Evolutionary conservation across 1,140 invertebrate species (phyloP).

Genomic region (Trichonephila clavipes): DNA sequence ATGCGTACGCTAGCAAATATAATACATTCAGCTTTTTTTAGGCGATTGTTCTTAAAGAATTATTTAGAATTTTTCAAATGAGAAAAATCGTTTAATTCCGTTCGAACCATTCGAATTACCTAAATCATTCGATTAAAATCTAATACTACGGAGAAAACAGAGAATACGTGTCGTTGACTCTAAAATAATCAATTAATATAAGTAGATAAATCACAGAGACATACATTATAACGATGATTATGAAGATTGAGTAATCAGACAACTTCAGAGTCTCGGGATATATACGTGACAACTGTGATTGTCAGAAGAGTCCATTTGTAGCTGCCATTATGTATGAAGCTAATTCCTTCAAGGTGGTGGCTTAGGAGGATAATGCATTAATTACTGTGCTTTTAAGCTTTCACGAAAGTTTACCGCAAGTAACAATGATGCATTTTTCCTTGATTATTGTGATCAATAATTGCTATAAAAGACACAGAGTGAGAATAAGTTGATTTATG

Average conservation of each 20-base stretch:
- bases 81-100: too few species aligned
- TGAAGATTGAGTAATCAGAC: neutral
- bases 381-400: neutral
- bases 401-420: neutral
- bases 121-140: too few species aligned
- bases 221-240: neutral
- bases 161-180: neutral
- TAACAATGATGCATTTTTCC: neutral
- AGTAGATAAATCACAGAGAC: neutral
- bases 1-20: too few species aligned
- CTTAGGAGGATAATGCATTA: neutral
- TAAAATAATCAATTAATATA: neutral
- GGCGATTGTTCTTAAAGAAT: too few species aligned
- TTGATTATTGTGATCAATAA: neutral
- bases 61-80: too few species aligned
- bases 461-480: neutral
- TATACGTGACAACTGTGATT: neutral
- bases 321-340: neutral
- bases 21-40: too few species aligned
- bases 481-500: neutral
- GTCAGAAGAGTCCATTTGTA: neutral
- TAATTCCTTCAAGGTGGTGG: neutral
- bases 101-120: too few species aligned
- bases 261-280: neutral
- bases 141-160: neutral